Percentiles rank a stretch among this genome's conserved stretches.
phyloP scores from a whole-genome alignment of 2,113 vertebrate species.

The Myanophis thanlyinensis region DNA sequence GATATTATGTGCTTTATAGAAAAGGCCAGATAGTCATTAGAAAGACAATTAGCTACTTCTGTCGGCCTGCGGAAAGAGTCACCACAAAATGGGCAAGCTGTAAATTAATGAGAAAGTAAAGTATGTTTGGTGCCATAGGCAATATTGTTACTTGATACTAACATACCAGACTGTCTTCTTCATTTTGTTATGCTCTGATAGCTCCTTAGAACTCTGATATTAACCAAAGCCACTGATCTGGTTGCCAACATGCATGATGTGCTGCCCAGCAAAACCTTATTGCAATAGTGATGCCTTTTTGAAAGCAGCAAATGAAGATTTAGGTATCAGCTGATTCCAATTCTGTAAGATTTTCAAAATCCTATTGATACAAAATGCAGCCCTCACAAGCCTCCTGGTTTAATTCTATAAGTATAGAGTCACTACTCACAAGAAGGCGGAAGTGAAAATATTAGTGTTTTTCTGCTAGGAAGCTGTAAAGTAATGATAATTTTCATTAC shows the following conservation, averaged over 20 bases:
- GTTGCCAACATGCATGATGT: background rate
- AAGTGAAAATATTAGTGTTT: background rate
- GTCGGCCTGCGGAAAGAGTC: background rate
- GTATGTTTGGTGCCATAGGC: background rate
- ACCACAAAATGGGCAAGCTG: background rate
- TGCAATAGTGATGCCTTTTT: background rate
- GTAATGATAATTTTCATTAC: background rate
- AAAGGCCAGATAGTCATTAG: background rate
- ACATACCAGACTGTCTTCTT: background rate
- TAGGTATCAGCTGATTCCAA: background rate
- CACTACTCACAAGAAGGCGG: background rate
- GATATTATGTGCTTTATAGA: background rate
- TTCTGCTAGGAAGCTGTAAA: background rate
- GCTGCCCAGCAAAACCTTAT: background rate
- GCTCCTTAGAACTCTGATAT: background rate
- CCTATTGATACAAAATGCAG: background rate
- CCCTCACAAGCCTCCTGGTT: background rate
- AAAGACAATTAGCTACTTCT: background rate
- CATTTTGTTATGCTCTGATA: background rate
- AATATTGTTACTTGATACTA: background rate
- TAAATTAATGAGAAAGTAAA: background rate
- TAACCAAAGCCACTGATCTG: background rate
- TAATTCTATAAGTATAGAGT: background rate
- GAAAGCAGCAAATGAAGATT: background rate
- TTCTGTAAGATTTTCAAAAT: background rate